These are phyloP conservation scores for Glaucidium brasilianum DNA, from an alignment of 2,113 vertebrate species.

Conservation along the genomic window DNA sequence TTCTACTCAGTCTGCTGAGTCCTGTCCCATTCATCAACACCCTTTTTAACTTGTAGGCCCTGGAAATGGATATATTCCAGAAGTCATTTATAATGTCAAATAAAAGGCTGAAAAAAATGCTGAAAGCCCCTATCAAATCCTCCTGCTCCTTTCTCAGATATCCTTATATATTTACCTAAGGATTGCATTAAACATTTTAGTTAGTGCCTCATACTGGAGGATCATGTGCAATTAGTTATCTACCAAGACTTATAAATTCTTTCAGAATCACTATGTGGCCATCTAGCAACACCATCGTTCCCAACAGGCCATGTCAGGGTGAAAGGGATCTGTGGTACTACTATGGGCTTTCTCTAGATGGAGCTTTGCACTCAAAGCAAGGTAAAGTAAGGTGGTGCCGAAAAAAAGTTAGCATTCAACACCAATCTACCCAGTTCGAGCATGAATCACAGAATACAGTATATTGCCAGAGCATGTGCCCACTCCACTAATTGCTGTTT, in stretches of 20 bases:
- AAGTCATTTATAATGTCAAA: neutral
- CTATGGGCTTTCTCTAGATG: neutral
- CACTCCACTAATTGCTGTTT: neutral
- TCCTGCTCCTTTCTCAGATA: neutral
- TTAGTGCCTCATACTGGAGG: neutral
- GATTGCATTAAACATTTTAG: neutral
- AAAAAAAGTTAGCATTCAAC: neutral
- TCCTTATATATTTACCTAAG: neutral
- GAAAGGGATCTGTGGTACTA: neutral
- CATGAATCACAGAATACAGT: neutral
- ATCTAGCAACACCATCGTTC: neutral
- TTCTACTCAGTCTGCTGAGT: neutral
- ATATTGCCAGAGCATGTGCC: neutral
- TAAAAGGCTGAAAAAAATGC: neutral
- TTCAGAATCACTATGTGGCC: neutral
- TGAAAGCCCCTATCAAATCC: neutral
- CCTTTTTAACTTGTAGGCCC: neutral
- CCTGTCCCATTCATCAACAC: neutral
- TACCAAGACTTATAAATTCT: neutral
- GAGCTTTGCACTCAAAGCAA: neutral
- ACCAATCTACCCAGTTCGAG: neutral
- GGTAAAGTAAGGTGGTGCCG: neutral
- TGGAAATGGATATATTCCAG: neutral
- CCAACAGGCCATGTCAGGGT: neutral
- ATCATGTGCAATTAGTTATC: accelerated